phyloP scores from a whole-genome alignment of 2,888 invertebrate species.

The Pammene fasciana region DNA sequence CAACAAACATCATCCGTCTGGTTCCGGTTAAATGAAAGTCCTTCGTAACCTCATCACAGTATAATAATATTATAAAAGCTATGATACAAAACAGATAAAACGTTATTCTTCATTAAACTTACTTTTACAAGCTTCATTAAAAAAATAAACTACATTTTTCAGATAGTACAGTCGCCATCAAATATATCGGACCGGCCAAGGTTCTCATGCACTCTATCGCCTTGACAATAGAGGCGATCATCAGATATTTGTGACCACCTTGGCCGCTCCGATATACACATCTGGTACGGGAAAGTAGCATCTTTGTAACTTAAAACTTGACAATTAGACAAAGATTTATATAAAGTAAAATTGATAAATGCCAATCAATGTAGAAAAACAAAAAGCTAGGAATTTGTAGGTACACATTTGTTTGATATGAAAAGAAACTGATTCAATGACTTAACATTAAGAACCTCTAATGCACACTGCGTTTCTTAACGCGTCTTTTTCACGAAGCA shows the following conservation, averaged over 20 bases:
- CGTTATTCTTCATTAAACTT: slow-evolving; percentile 31
- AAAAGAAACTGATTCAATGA: too few relatives aligned
- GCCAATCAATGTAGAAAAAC: neutral
- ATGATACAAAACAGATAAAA: slow-evolving; percentile 35
- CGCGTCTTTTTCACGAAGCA: too few relatives aligned
- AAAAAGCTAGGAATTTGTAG: neutral
- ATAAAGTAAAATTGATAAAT: slow-evolving; percentile 5
- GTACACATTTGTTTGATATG: neutral
- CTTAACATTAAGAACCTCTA: too few relatives aligned
- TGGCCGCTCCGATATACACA: too few relatives aligned
- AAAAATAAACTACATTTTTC: slow-evolving; percentile 2
- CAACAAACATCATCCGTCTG: too few relatives aligned
- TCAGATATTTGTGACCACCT: too few relatives aligned
- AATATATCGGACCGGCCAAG: too few relatives aligned
- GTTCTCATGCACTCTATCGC: too few relatives aligned
- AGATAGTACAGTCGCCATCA: too few relatives aligned
- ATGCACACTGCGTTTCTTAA: too few relatives aligned
- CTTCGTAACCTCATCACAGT: slow-evolving; percentile 23
- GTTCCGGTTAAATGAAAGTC: slow-evolving; percentile 10
- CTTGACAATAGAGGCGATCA: too few relatives aligned
- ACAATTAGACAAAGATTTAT: neutral
- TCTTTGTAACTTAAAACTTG: slow-evolving; percentile 13
- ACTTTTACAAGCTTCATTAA: slow-evolving; percentile 27
- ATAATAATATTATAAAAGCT: slow-evolving; percentile 42
- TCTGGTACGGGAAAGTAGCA: neutral